Base-by-base conservation (phyloP, 2,888 invertebrate species). In the Caenorhabditis wallacei region DNA sequence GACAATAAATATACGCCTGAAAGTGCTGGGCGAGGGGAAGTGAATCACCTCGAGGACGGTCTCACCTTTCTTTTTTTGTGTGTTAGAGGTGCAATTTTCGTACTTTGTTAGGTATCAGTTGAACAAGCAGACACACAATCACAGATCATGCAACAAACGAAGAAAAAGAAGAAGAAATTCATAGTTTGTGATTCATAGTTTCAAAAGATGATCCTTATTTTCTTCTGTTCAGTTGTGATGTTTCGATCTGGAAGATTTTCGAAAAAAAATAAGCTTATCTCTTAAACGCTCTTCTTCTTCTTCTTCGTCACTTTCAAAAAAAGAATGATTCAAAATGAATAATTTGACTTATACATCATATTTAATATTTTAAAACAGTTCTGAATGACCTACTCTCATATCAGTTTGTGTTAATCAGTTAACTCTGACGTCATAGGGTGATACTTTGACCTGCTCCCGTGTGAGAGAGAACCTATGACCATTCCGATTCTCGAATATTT, bases 401-500 rank as follows among this genome's bases (percentile, higher is more conserved):
- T 61, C 43, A 51, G 18, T 26, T 13, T 48, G 13, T 35, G 18
- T 35, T 11, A 53, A 37, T 53, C 35, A 68, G 35, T 37, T 2
- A 59, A 20, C 11, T 35, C 35, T 75, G 75, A 75, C 68, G 68
- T 68, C 75, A 75, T 30, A 35, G 1, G 40, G 18, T n/a, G 37
- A 61, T 26, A 74, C 74, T 64, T 74, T 74, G 74, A 64, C 64
- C 56, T 59, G 46, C 48, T 76, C 26, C 59, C 24, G 66, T 63
- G 26, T 30, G 35, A 69, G 24, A n/a, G 4, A 35, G 35, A 10
- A 37, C 37, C 37, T 40, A 22, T 43, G 26, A 61, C 20, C 56
- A 35, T 51, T 64, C 24, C 40, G 13, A 43, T 22, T 5, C 30
- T 30, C 30, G 30, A 7, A 35, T 43, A 26, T 13, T 37, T 24